Percentiles rank a stretch among this genome's conserved stretches.
Conservation (phyloP, 2,113 vertebrate genomes). For the Melanocharis versteri region DNA sequence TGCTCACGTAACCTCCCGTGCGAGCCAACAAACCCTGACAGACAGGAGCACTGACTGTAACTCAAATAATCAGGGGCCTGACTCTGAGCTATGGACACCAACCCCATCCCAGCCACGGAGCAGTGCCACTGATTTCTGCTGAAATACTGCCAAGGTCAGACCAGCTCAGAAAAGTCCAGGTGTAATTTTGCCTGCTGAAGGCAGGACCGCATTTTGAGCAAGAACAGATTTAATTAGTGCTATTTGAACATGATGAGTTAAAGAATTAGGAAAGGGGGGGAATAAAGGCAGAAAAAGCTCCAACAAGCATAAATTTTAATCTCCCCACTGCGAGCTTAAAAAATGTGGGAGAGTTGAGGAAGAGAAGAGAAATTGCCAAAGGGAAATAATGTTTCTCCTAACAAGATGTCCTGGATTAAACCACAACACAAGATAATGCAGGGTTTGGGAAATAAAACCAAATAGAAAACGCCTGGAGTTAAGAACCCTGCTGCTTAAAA, state of each 20-base stretch:
- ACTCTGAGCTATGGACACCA: neutral
- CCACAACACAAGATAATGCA: conserved; percentile 27
- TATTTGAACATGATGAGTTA: neutral
- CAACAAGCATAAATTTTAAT: neutral
- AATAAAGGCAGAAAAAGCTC: neutral
- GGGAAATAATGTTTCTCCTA: conserved; percentile 52
- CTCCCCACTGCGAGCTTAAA: neutral
- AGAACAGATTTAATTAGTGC: conserved; percentile 18
- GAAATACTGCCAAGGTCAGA: neutral
- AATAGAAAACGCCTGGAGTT: conserved; percentile 54
- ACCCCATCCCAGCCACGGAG: neutral
- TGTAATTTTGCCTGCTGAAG: neutral
- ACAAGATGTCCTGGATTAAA: conserved; percentile 34
- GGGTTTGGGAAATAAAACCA: conserved; percentile 63
- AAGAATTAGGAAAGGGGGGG: neutral
- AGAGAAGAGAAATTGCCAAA: conserved; percentile 29
- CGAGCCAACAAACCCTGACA: conserved; percentile 13
- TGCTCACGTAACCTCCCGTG: neutral
- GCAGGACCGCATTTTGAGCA: neutral
- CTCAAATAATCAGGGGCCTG: neutral
- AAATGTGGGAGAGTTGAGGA: neutral
- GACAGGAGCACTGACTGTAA: neutral
- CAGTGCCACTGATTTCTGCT: neutral
- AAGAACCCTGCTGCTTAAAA: conserved; percentile 63
- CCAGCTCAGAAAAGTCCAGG: neutral